Percentiles rank a stretch among this genome's conserved stretches.
phyloP scores from a whole-genome alignment of 2,888 invertebrate species.

The Zhengitettix transpicula region DNA sequence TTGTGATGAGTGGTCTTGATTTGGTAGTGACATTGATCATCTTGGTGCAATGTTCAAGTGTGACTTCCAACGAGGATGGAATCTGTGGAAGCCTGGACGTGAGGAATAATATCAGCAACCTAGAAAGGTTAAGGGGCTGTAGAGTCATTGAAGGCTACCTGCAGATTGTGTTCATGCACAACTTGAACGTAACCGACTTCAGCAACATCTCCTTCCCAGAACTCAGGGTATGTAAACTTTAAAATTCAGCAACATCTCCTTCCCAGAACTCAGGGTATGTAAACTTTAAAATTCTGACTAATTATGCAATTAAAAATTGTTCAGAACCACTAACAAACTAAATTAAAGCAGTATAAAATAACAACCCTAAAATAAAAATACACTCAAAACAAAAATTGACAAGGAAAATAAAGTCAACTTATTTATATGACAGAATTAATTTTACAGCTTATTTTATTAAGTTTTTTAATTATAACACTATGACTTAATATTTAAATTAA shows the following conservation, averaged over 20 bases:
- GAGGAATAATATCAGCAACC: neutral
- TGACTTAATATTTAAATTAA: no score
- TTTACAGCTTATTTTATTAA: no score
- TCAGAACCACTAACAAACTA: no score
- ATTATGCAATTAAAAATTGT: no score
- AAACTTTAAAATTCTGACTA: no score
- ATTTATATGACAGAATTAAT: no score
- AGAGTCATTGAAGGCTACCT: neutral
- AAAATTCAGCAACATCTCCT: constrained; percentile 51
- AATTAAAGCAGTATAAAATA: no score
- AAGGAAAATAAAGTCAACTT: no score
- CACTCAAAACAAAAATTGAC: no score
- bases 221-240: constrained; percentile 29
- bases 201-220: constrained; percentile 61
- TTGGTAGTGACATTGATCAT: neutral
- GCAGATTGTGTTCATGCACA: constrained; percentile 49
- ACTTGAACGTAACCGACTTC: constrained; percentile 39
- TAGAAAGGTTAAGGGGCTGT: neutral
- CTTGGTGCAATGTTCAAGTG: neutral
- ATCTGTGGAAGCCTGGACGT: neutral
- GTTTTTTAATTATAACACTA: no score
- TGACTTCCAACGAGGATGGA: neutral
- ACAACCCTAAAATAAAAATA: no score
- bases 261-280: constrained; percentile 46
- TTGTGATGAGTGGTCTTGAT: neutral